Evolutionary conservation across 2,797 vertebrate species (phyloP), one percentile per base, ranked within the genome.

Genomic region (Halcyon badia): DNA sequence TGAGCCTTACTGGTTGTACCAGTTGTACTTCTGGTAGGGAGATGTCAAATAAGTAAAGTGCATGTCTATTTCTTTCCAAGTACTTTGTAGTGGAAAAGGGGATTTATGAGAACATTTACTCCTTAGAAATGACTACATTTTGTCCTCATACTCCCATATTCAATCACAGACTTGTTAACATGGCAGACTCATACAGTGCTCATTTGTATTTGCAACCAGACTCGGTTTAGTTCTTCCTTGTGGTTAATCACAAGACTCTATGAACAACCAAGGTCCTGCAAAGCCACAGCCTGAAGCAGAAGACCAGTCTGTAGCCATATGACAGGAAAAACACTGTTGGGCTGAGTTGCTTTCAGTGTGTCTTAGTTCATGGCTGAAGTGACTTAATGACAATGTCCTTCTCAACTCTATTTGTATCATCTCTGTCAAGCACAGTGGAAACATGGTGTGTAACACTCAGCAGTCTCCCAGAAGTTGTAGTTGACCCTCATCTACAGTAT

Each of bases 371-470:
- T 2, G 9, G 16, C 21, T 79, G 60, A 92, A 81, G 31, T 48
- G 30, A 33, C 31, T 35, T 31, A 33, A 35, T n/a, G 42, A 79
- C n/a, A 46, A 26, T 1, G 2, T 13, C 30, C 35, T 83, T 62
- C 25, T 44, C 30, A 54, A 17, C 20, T 72, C 48, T 20, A 2
- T 56, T 78, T 78, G 14, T 28, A 17, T 52, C 41, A 61, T 16
- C 15, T 62, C 48, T 70, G 49, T 26, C 18, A 48, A 3, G 24
- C 52, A 56, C 0, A 0, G 10, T 71, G 69, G 71, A 52, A 30
- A 4, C 42, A 22, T 0, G 1, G 5, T 5, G 16, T 89, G 10
- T 28, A 85, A 70, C 31, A n/a, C 14, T 51, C 3, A 1, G 10
- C 26, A 72, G 10, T 18, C 57, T 72, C 56, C 19, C 14, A 35